Percentiles rank a stretch among this genome's conserved stretches.
phyloP scores from a whole-genome alignment of 2,113 vertebrate species.

The Hyperoodon ampullatus region DNA sequence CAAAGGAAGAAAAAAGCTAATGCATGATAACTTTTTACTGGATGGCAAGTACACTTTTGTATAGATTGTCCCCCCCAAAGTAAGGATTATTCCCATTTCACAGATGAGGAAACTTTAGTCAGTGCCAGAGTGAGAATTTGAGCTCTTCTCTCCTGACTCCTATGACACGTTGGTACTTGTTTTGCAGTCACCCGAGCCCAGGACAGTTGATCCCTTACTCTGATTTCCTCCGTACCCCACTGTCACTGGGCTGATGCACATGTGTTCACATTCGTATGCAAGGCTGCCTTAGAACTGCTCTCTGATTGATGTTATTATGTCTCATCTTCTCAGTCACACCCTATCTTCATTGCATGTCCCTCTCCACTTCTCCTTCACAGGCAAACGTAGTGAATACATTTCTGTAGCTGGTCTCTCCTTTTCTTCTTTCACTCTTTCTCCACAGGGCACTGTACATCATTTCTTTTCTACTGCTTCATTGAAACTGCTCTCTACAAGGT shows the following conservation, averaged over 20 bases:
- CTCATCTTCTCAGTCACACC: not conserved
- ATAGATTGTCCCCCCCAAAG: not conserved
- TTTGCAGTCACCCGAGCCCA: not conserved
- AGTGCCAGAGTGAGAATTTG: not conserved
- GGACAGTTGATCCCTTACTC: not conserved
- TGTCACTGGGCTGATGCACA: not conserved
- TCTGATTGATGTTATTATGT: not conserved
- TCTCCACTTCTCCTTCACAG: not conserved
- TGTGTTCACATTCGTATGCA: not conserved
- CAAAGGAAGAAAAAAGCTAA: not conserved
- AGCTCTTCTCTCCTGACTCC: not conserved
- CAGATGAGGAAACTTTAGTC: not conserved
- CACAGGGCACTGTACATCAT: not conserved
- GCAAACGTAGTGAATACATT: not conserved
- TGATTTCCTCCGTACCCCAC: no score
- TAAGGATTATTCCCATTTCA: not conserved
- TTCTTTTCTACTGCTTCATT: constrained; percentile 24
- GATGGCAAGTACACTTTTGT: not conserved
- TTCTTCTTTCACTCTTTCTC: constrained; percentile 19
- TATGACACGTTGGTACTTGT: not conserved
- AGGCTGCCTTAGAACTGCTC: not conserved
- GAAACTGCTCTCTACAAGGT: constrained; percentile 6
- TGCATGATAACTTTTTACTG: not conserved
- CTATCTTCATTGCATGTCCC: not conserved
- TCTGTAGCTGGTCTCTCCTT: not conserved